phyloP scores from a whole-genome alignment of 2,797 vertebrate genomes.

The Varecia variegata region DNA sequence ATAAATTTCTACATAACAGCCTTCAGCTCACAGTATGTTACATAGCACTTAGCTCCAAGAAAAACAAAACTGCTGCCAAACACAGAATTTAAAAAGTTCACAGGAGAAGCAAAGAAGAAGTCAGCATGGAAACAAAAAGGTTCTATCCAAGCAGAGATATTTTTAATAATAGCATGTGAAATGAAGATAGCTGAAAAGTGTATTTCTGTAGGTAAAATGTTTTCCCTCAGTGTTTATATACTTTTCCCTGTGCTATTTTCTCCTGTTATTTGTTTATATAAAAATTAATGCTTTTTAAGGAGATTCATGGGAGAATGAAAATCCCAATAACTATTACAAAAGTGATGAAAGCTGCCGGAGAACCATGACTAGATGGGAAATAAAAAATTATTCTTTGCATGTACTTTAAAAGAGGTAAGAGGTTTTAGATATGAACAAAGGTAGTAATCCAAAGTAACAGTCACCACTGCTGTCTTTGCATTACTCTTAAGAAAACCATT shows the following conservation, averaged over 20 bases:
- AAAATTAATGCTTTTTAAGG: background rate
- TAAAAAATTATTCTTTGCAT: background rate
- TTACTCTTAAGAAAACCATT: background rate
- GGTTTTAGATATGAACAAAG: background rate
- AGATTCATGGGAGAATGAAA: background rate
- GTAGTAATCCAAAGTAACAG: rapidly evolving
- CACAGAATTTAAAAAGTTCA: conserved; percentile 67
- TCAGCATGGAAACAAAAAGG: conserved; percentile 50
- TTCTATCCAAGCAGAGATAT: conserved; percentile 64
- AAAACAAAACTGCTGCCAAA: conserved; percentile 73
- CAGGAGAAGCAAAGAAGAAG: conserved; percentile 49
- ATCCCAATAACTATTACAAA: background rate
- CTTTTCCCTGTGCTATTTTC: conserved; percentile 49
- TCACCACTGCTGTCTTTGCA: background rate
- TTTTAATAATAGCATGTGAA: conserved; percentile 69
- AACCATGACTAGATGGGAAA: background rate
- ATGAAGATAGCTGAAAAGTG: conserved; percentile 44
- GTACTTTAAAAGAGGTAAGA: background rate
- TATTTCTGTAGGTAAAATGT: conserved; percentile 59
- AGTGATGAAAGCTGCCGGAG: background rate
- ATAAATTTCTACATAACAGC: conserved; percentile 67
- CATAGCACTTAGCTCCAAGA: conserved; percentile 55
- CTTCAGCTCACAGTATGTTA: conserved; percentile 61
- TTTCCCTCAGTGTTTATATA: conserved; percentile 41
- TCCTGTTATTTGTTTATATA: background rate